These are phyloP conservation scores for Gymnarchus niloticus DNA, from an alignment of 2,113 vertebrate genomes.

Conservation along the genomic window DNA sequence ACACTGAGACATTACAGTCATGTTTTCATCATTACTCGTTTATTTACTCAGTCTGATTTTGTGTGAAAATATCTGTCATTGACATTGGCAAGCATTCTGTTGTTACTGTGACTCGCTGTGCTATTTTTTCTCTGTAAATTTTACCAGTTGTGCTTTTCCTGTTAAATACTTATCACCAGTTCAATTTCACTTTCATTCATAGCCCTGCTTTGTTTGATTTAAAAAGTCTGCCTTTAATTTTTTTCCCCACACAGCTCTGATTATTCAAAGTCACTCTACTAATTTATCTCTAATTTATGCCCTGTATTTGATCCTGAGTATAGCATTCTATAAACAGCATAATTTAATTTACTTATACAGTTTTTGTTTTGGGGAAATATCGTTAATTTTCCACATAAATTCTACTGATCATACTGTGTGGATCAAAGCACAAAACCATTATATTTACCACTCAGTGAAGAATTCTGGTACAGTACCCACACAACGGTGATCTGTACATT, in stretches of 20 bases:
- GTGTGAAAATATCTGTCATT: neutral
- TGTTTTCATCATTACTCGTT: neutral
- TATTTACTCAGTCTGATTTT: neutral
- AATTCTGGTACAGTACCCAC: neutral
- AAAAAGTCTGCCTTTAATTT: neutral
- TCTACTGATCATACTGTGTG: neutral
- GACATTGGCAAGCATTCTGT: neutral
- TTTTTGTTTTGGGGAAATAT: neutral
- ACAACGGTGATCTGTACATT: neutral
- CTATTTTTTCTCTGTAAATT: neutral
- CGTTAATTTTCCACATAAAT: neutral
- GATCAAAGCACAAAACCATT: neutral
- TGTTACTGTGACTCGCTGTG: neutral
- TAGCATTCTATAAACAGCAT: neutral
- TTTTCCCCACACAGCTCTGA: neutral
- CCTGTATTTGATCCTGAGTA: neutral
- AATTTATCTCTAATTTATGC: neutral
- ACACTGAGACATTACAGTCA: neutral
- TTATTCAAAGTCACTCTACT: neutral
- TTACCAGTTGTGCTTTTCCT: neutral
- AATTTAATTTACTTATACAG: neutral
- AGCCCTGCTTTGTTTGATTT: neutral
- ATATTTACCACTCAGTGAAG: neutral
- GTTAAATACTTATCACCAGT: neutral
- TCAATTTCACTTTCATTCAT: neutral